Base-by-base conservation (phyloP, 2,113 vertebrate genomes). In the Nanorana parkeri region DNA sequence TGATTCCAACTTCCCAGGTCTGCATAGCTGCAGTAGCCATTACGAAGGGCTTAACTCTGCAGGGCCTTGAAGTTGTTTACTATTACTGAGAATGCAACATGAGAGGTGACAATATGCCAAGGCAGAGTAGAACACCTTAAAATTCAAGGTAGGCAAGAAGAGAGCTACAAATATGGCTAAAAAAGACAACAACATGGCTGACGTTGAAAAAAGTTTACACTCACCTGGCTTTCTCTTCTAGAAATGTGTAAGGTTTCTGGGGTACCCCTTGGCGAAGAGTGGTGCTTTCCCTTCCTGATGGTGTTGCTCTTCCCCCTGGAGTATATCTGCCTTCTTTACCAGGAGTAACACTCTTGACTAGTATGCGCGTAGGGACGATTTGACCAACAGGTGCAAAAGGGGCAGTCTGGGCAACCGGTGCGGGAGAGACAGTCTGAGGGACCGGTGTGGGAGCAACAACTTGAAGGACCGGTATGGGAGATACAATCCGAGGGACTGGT, bases 221-320 rank as follows among this genome's bases (percentile, higher is more conserved):
- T 92, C 91, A 96, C 98, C 98, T 97, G 60, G 97, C 96, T 86
- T 97, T 98, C 89, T 99, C 97, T 0, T 99, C 98, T 94, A 99
- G 92, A 85, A 99, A 99, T 2, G 98, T 99, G 77, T 99, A 99
- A 0, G 98, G 98, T 86, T 99, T 99, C 90, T 99, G 98, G 51
- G 97, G 97, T 15, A 96, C 93, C 0, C 96, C 98, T 85, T 97
- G 97, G 24, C 96, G 93, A 76, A 99, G 89, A 0, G 91, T 87
- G 0, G 94, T 93, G 65, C 83, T 52, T 0, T 92, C 91, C 17
- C 93, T 95, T 11, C 88, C 89, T 16, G 89, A 78, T 0, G 90
- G 90, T 0, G 92, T 90, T 60, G 85, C 89, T 7, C 87, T 85
- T 1, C 92, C 91, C 1, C 87, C 90, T 0, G 90, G 87, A 4